Percentiles rank a stretch among this genome's conserved stretches.
Evolutionary conservation across 37 sponge, comb jelly and placozoan species (phyloP).

Genomic region (Agelas oroides): DNA sequence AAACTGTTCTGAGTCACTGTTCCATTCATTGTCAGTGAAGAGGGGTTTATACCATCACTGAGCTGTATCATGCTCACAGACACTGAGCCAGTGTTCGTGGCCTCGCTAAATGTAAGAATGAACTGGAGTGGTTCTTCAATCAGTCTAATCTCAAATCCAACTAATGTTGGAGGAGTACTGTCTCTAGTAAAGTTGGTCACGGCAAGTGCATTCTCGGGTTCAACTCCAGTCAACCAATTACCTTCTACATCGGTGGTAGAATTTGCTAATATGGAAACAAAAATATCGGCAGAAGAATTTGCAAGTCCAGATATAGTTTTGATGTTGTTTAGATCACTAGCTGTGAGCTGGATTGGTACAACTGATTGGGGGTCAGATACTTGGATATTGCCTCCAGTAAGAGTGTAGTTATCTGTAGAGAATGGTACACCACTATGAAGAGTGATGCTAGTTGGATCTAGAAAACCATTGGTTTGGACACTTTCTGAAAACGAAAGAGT

Average conservation of each 20-base stretch:
- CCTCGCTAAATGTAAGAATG: conserved; percentile 75
- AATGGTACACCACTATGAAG: conserved; percentile 49
- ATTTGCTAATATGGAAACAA: conserved; percentile 56
- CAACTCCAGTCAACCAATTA: conserved; percentile 28
- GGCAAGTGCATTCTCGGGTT: conserved; percentile 36
- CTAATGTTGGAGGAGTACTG: conserved; percentile 64
- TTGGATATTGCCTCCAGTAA: conserved; percentile 38
- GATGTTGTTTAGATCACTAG: conserved; percentile 67
- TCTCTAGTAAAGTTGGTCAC: conserved; percentile 51
- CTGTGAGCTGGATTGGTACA: conserved; percentile 49
- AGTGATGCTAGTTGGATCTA: conserved; percentile 43
- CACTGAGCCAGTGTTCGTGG: conserved; percentile 51
- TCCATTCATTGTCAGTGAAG: conserved; percentile 10
- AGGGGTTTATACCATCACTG: conserved; percentile 4
- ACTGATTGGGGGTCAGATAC: conserved; percentile 28
- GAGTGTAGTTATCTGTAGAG: conserved; percentile 35
- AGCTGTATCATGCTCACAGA: conserved; percentile 33
- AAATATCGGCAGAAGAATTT: conserved; percentile 23
- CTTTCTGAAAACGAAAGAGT: conserved; percentile 76
- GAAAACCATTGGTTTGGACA: conserved; percentile 48
- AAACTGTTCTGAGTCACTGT: conserved; percentile 10
- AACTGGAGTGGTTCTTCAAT: conserved; percentile 77
- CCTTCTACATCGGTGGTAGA: conserved; percentile 60
- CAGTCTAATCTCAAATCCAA: conserved; percentile 72
- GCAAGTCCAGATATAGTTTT: conserved; percentile 66